A percentile compares a stretch with the other conserved stretches of the same genome.
Conservation (phyloP, 2,797 vertebrate genomes). For the Sebastes variabilis region DNA sequence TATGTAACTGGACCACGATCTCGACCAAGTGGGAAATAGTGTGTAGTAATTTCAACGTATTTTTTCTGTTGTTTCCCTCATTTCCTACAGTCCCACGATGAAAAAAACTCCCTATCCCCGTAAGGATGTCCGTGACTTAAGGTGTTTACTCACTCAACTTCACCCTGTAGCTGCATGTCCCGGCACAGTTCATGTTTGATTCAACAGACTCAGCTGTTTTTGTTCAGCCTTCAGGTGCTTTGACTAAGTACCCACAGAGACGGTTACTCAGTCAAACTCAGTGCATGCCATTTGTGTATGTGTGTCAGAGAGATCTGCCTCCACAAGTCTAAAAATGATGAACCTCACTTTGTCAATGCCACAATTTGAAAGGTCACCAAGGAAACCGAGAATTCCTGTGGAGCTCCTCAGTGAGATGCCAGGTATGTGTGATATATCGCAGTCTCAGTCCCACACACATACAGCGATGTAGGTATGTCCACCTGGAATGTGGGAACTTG, state of each 20-base stretch:
- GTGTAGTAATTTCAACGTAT: not conserved
- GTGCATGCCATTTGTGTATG: constrained; percentile 15
- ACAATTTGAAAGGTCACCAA: constrained; percentile 36
- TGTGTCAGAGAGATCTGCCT: constrained; percentile 38
- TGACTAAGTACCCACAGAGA: constrained; percentile 21
- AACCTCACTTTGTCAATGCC: constrained; percentile 24
- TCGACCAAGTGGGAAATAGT: not conserved
- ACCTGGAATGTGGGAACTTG: constrained; percentile 25
- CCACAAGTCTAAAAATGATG: constrained; percentile 53
- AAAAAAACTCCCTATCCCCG: not conserved
- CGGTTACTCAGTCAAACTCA: constrained; percentile 17
- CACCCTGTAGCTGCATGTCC: constrained; percentile 39
- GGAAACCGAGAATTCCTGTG: constrained; percentile 62
- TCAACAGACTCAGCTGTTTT: constrained; percentile 28
- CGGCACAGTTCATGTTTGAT: not conserved
- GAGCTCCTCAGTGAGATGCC: constrained; percentile 44
- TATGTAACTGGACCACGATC: not conserved
- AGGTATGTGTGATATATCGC: constrained; percentile 73
- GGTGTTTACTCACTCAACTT: not conserved
- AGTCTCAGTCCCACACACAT: constrained; percentile 27
- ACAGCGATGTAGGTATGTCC: constrained; percentile 5
- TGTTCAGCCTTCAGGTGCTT: constrained; percentile 32
- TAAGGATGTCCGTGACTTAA: not conserved
- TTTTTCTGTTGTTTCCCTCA: not conserved
- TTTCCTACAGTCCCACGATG: not conserved